These are phyloP conservation scores for Sipunculus nudus DNA, from an alignment of 2,888 invertebrate species.

Conservation along the genomic window DNA sequence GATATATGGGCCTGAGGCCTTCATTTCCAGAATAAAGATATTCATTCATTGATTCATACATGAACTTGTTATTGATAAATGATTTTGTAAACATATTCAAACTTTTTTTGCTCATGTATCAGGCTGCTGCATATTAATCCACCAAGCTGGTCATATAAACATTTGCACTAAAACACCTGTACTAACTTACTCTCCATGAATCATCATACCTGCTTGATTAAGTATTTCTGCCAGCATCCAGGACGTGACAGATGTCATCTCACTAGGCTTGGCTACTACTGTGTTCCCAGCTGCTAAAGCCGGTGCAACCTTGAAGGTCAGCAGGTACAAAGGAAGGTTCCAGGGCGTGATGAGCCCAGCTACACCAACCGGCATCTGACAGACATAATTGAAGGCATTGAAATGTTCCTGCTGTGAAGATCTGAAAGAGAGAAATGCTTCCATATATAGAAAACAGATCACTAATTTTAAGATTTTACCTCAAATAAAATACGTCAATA, in stretches of 20 bases:
- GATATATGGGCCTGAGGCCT: no score
- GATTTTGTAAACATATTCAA: no score
- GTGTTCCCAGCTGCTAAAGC: conserved; percentile 69
- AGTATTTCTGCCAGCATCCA: conserved; percentile 69
- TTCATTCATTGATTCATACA: no score
- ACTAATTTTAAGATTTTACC: no score
- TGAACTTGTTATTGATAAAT: no score
- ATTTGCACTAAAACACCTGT: no score
- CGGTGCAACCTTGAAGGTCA: conserved; percentile 71
- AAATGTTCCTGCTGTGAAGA: conserved; percentile 43
- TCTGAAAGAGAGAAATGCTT: conserved; percentile 36
- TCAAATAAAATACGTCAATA: no score
- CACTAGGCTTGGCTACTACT: conserved; percentile 71
- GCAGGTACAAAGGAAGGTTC: conserved; percentile 71
- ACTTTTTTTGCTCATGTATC: no score
- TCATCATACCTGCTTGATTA: conserved; percentile 68
- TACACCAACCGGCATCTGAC: conserved; percentile 69
- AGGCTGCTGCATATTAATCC: no score
- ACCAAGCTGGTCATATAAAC: no score
- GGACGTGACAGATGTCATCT: conserved; percentile 71
- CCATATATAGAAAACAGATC: background rate
- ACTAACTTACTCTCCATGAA: no score
- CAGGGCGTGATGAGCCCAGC: conserved; percentile 71
- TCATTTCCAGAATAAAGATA: no score
- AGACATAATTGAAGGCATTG: conserved; percentile 68